Percentiles rank a stretch among this genome's conserved stretches.
Conservation (phyloP, 1,140 invertebrate genomes). For the Galendromus occidentalis region DNA sequence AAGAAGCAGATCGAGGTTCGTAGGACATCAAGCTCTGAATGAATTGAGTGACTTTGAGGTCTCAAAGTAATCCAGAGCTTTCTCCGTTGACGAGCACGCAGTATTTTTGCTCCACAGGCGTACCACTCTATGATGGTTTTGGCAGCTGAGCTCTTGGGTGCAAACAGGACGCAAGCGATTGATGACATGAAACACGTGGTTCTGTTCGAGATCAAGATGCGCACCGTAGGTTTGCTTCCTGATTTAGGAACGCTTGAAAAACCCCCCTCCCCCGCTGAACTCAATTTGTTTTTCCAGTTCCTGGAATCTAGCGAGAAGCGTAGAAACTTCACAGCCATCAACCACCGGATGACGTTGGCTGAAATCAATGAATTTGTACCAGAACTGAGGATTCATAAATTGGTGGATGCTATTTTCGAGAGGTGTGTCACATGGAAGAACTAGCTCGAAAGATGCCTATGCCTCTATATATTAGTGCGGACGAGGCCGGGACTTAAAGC, state of each 20-base stretch:
- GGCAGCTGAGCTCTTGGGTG: conserved; percentile 45
- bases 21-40: too few species aligned
- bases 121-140: conserved; percentile 15
- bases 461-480: conserved; percentile 21
- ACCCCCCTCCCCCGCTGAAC: conserved; percentile 12
- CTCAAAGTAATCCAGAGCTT: too few species aligned
- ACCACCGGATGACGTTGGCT: conserved; percentile 49
- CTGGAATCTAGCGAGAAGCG: conserved; percentile 57
- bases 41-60: too few species aligned
- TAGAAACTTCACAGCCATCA: conserved; percentile 53
- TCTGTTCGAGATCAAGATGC: conserved; percentile 55
- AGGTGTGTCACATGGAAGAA: conserved; percentile 12
- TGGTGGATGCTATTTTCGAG: conserved; percentile 13
- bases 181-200: conserved; percentile 49
- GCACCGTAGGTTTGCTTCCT: conserved; percentile 34
- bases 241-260: neutral
- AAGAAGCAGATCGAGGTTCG: neutral
- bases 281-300: conserved; percentile 35
- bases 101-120: too few species aligned
- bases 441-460: neutral
- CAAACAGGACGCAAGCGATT: conserved; percentile 35
- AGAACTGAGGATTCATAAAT: conserved; percentile 16
- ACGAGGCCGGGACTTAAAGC: neutral
- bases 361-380: conserved; percentile 46
- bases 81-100: too few species aligned